Conservation (phyloP, 2,888 invertebrate genomes). For the Steinernema carpocapsae region DNA sequence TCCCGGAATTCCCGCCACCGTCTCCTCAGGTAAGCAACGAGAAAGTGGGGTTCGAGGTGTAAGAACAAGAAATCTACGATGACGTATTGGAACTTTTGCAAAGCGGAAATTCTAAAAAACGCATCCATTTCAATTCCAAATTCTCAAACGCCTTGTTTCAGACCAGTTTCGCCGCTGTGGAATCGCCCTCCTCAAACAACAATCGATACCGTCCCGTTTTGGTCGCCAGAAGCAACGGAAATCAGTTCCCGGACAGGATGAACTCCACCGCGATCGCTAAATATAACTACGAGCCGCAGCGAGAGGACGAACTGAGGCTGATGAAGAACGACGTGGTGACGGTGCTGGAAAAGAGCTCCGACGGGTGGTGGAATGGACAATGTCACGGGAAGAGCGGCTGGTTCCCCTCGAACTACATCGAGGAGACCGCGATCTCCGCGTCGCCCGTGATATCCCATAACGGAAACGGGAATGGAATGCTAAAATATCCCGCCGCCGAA, state of each 20-base stretch:
- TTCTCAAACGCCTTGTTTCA: constrained; percentile 64
- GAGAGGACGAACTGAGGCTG: constrained; percentile 91
- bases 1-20: constrained; percentile 16
- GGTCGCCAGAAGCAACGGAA: constrained; percentile 15
- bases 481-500: constrained; percentile 39
- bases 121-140: constrained; percentile 70
- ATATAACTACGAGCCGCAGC: constrained; percentile 83
- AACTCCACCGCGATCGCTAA: constrained; percentile 80
- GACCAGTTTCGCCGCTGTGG: constrained; percentile 25
- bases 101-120: no score
- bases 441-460: constrained; percentile 23
- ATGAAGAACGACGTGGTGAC: constrained; percentile 91
- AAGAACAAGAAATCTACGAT: no score
- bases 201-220: constrained; percentile 27
- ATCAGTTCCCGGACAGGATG: constrained; percentile 10
- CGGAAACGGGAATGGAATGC: constrained; percentile 46
- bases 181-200: neutral
- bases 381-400: constrained; percentile 74
- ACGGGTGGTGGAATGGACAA: constrained; percentile 96
- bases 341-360: constrained; percentile 95
- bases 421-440: constrained; percentile 57
- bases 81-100: no score
- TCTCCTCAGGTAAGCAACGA: constrained; percentile 20
- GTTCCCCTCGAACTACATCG: constrained; percentile 98
- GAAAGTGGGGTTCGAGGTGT: no score